phyloP scores from a whole-genome alignment of 2,113 vertebrate genomes.

The Sciurus niger region DNA sequence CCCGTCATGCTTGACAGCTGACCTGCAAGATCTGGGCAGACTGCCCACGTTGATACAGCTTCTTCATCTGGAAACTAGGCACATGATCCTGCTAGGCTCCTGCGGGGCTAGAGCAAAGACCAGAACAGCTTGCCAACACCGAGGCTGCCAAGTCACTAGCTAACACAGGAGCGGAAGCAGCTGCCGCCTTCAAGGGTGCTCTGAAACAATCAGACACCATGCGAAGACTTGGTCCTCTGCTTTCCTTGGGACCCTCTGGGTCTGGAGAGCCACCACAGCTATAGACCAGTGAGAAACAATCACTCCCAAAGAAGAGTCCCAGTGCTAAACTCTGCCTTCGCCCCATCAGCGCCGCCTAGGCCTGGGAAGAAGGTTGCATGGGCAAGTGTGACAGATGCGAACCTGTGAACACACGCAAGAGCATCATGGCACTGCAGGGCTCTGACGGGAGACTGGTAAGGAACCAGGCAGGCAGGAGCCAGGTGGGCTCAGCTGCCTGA shows the following conservation, averaged over 20 bases:
- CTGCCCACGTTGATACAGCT: not conserved
- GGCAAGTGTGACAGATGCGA: fast-evolving
- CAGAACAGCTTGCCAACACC: no score
- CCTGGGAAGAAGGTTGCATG: no score
- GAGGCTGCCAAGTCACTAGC: not conserved
- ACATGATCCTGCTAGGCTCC: not conserved
- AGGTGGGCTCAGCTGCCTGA: not conserved
- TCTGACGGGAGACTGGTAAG: fast-evolving
- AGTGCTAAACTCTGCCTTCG: no score
- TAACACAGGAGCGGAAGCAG: not conserved
- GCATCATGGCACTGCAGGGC: fast-evolving
- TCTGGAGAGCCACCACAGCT: fast-evolving
- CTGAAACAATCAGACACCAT: not conserved
- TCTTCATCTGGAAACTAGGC: not conserved
- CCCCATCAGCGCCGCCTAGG: no score
- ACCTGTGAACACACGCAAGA: fast-evolving
- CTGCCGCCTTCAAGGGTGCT: not conserved
- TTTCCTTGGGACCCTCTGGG: not conserved
- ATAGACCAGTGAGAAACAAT: not conserved
- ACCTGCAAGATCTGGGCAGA: not conserved
- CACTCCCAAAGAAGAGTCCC: no score
- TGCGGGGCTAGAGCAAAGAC: fast-evolving
- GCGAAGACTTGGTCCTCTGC: fast-evolving
- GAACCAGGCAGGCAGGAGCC: fast-evolving
- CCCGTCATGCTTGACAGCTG: fast-evolving